A percentile compares a stretch with the other conserved stretches of the same genome.
Evolutionary conservation across 2,113 vertebrate species (phyloP).

Genomic region (Laticauda colubrina): DNA sequence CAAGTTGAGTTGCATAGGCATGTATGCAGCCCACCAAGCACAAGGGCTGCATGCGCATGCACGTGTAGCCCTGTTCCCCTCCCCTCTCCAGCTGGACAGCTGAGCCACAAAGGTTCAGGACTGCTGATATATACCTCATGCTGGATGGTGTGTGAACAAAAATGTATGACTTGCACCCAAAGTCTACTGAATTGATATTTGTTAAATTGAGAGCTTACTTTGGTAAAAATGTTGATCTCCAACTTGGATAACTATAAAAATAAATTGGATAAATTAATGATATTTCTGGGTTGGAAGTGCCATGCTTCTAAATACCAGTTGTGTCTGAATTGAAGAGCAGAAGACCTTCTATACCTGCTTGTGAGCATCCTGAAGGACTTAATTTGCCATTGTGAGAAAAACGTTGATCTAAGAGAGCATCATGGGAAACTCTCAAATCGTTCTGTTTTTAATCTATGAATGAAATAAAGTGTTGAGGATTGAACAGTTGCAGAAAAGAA

Average conservation of each 20-base stretch:
- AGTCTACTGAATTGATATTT: background rate
- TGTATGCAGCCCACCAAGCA: too few relatives aligned
- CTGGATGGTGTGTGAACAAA: background rate
- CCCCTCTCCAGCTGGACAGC: too few relatives aligned
- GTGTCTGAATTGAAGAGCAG: background rate
- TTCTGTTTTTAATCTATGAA: background rate
- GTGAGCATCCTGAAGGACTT: background rate
- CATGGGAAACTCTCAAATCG: conserved; percentile 30
- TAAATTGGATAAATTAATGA: background rate
- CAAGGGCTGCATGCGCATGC: too few relatives aligned
- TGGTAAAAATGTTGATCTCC: background rate
- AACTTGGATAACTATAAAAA: background rate
- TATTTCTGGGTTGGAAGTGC: background rate
- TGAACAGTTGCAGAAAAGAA: background rate
- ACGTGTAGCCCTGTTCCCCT: too few relatives aligned
- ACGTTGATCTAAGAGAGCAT: background rate
- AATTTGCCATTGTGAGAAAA: background rate
- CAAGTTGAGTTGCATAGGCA: too few relatives aligned
- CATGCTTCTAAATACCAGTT: background rate
- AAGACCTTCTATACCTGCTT: background rate
- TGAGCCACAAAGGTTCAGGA: too few relatives aligned
- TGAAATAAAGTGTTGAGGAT: background rate
- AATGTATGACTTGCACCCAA: background rate
- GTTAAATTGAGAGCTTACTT: background rate
- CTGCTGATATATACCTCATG: background rate